Percentiles rank a stretch among this genome's conserved stretches.
These are phyloP conservation scores for Masticophis lateralis DNA, from an alignment of 2,797 vertebrate genomes.

Conservation along the genomic window DNA sequence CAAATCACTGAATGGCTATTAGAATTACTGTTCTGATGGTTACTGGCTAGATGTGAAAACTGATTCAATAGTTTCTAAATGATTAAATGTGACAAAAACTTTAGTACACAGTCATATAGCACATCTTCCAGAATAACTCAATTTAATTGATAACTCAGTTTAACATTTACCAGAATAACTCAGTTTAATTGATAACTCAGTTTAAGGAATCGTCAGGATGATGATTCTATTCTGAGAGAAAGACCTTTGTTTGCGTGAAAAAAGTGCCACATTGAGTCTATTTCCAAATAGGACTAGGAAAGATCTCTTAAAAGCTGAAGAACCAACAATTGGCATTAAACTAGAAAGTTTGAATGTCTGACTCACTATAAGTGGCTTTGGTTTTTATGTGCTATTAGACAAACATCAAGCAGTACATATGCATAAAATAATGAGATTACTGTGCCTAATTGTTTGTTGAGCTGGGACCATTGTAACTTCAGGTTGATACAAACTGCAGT, in stretches of 20 bases:
- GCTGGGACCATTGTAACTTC: background rate
- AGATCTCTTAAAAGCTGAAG: background rate
- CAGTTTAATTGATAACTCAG: no score
- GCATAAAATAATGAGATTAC: background rate
- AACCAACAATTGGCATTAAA: background rate
- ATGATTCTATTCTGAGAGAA: background rate
- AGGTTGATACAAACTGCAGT: background rate
- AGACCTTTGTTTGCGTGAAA: background rate
- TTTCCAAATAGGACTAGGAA: background rate
- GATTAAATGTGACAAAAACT: background rate
- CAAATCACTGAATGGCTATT: background rate
- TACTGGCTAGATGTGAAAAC: background rate
- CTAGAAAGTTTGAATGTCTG: background rate
- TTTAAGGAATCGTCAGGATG: background rate
- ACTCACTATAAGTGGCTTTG: background rate
- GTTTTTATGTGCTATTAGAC: background rate
- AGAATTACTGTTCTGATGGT: background rate
- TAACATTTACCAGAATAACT: no score
- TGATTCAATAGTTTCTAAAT: background rate
- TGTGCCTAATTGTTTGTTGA: background rate
- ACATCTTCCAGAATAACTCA: background rate
- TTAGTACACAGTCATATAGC: background rate
- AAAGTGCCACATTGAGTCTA: background rate
- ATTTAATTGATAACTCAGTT: background rate
- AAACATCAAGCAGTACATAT: background rate